Conservation (phyloP, 2,797 vertebrate genomes). For the Lacerta viridis region DNA sequence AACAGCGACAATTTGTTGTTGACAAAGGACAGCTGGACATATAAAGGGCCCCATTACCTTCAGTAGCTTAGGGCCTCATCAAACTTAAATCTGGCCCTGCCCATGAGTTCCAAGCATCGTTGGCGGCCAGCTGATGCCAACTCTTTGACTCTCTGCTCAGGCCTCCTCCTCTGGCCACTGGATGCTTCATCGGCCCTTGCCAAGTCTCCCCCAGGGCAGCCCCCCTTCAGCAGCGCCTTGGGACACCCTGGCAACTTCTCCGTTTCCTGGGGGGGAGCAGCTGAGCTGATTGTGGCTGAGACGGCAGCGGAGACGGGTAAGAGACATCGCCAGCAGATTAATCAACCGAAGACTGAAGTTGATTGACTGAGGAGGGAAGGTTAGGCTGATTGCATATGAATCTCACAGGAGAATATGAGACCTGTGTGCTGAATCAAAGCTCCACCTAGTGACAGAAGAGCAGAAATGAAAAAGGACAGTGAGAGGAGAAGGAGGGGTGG, state of each 20-base stretch:
- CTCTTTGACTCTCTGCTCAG: neutral
- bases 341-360: neutral
- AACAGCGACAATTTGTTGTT: no score
- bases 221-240: fast-evolving
- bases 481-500: no score
- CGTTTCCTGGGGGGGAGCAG: neutral
- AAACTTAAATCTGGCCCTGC: no score
- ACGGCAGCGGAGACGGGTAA: neutral
- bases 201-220: neutral
- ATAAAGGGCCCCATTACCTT: no score
- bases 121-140: neutral
- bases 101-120: no score
- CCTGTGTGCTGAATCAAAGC: no score
- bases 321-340: neutral
- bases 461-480: neutral
- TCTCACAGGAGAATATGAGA: neutral
- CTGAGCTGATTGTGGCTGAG: neutral
- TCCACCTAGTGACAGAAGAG: neutral
- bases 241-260: fast-evolving
- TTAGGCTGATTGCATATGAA: no score
- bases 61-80: no score
- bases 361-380: neutral
- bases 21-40: no score
- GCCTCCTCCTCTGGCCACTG: neutral
- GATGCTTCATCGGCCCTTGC: conserved; percentile 15